These are phyloP conservation scores for Sprattus sprattus DNA, from an alignment of 2,113 vertebrate species.

Conservation along the genomic window DNA sequence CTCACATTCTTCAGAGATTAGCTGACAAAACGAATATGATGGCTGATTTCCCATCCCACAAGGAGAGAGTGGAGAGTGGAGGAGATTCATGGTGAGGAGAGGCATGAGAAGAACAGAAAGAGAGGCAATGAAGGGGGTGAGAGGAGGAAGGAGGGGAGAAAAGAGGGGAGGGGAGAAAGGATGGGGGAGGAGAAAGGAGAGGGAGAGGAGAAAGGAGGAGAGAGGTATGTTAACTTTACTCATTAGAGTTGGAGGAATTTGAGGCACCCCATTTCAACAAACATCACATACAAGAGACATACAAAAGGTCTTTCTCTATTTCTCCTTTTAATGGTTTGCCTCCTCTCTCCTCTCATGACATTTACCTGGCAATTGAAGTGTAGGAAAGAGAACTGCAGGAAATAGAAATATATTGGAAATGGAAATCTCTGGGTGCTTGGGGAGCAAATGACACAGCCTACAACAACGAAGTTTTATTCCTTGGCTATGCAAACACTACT, in stretches of 20 bases:
- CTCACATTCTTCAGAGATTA: slow-evolving; percentile 43
- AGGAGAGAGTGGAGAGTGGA: neutral
- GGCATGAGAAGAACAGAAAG: neutral
- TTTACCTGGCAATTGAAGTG: neutral
- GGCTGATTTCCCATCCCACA: slow-evolving; percentile 42
- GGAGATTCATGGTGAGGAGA: too few species aligned
- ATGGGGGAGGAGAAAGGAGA: neutral
- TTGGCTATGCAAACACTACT: neutral
- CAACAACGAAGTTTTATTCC: neutral
- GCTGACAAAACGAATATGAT: slow-evolving; percentile 45
- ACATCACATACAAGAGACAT: neutral
- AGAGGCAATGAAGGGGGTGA: neutral
- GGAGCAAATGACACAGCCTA: neutral
- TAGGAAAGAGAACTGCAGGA: neutral
- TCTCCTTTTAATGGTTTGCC: neutral
- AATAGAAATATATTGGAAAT: neutral
- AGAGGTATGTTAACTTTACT: neutral
- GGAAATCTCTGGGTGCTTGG: neutral
- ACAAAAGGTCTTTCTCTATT: neutral
- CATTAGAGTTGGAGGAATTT: neutral
- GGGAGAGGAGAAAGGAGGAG: neutral
- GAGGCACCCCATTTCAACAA: neutral
- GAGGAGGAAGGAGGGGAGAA: neutral
- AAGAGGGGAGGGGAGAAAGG: neutral
- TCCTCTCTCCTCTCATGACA: neutral